A percentile compares a stretch with the other conserved stretches of the same genome.
Conservation (phyloP, 2,113 vertebrate genomes). For the Hydropotes inermis region DNA sequence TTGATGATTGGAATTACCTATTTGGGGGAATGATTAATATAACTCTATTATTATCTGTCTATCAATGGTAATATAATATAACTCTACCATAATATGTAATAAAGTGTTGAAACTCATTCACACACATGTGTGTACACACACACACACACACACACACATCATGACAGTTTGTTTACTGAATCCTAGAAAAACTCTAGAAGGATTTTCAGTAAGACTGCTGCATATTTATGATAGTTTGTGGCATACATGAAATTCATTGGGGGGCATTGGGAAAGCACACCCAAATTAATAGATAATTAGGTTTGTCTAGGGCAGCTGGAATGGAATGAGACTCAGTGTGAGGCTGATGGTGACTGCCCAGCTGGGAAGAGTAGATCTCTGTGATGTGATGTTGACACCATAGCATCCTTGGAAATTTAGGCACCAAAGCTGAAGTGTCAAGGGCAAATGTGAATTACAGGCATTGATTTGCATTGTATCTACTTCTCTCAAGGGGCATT, state of each 20-base stretch:
- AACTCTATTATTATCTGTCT: neutral
- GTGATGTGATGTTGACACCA: accelerated
- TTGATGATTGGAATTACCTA: neutral
- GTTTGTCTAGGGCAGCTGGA: neutral
- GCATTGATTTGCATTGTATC: neutral
- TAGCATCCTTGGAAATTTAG: neutral
- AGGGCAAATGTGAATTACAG: neutral
- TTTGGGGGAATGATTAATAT: neutral
- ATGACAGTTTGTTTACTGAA: neutral
- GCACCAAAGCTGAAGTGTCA: too few relatives aligned
- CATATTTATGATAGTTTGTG: neutral
- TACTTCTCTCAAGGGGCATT: neutral
- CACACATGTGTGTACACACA: neutral
- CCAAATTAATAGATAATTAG: neutral
- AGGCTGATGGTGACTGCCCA: neutral
- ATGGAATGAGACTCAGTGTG: neutral
- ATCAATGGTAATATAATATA: neutral
- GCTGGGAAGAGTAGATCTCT: neutral
- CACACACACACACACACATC: neutral
- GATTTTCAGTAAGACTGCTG: neutral
- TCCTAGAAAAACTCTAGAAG: neutral
- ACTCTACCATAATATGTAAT: neutral
- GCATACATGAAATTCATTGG: neutral
- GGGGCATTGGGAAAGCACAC: neutral
- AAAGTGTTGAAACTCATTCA: neutral